Conservation (phyloP, 2,113 vertebrate species). For the Psettodes erumei region DNA sequence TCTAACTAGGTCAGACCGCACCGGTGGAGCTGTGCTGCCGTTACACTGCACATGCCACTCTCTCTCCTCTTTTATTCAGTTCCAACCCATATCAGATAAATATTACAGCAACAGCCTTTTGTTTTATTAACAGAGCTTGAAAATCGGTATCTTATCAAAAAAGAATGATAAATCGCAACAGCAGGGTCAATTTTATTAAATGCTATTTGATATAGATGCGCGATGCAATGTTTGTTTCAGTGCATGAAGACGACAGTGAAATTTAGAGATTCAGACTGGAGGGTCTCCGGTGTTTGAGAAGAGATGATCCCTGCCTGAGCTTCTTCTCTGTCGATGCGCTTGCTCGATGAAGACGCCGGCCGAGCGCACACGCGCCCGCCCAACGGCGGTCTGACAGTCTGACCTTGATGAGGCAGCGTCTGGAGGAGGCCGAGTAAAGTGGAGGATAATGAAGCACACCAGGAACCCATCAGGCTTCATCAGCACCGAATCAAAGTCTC, state of each 20-base stretch:
- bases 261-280: no score
- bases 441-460: not conserved
- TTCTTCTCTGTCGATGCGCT: not conserved
- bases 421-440: slow-evolving; percentile 26
- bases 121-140: slow-evolving; percentile 15
- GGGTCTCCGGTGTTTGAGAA: not conserved
- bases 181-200: not conserved
- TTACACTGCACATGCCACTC: slow-evolving; percentile 35
- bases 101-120: slow-evolving; percentile 12
- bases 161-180: not conserved
- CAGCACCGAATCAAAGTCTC: slow-evolving; percentile 4
- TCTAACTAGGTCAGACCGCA: slow-evolving; percentile 68
- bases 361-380: not conserved
- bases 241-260: not conserved
- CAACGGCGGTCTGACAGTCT: slow-evolving; percentile 7
- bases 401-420: slow-evolving; percentile 49
- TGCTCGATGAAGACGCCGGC: not conserved
- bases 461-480: slow-evolving; percentile 37
- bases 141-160: not conserved
- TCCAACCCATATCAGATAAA: slow-evolving; percentile 2
- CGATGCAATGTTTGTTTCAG: not conserved
- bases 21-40: slow-evolving; percentile 41
- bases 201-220: not conserved
- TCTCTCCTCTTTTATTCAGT: slow-evolving; percentile 16
- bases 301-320: not conserved